Evolutionary conservation across 2,888 invertebrate genomes (phyloP).

Genomic region (Athalia circularis): DNA sequence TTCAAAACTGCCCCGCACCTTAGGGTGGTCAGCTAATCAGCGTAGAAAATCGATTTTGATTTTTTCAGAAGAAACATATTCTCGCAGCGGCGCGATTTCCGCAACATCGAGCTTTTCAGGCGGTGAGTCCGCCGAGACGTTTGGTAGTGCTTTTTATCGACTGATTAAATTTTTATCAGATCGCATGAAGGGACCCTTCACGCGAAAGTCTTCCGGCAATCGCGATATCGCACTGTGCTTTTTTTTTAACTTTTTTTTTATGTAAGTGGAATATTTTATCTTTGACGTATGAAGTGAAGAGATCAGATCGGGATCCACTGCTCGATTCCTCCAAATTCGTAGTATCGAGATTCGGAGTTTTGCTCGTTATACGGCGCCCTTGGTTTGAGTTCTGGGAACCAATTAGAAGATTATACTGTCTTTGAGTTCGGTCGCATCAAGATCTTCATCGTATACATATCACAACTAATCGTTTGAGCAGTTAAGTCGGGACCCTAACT

Average conservation of each 20-base stretch:
- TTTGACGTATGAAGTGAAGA: too few relatives aligned
- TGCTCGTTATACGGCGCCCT: too few relatives aligned
- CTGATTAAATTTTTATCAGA: slow-evolving; percentile 36
- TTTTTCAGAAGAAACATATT: background rate
- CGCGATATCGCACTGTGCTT: background rate
- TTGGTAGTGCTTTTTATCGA: slow-evolving; percentile 11
- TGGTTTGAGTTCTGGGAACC: too few relatives aligned
- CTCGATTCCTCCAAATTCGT: too few relatives aligned
- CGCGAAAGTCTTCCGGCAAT: background rate
- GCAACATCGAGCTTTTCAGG: slow-evolving; percentile 5
- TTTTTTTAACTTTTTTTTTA: too few relatives aligned
- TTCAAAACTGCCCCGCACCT: too few relatives aligned
- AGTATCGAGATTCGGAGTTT: too few relatives aligned
- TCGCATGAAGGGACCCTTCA: background rate
- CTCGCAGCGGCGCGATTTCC: background rate
- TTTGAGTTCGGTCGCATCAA: background rate
- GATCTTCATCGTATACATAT: background rate
- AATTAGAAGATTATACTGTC: background rate
- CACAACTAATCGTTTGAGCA: background rate
- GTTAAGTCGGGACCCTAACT: background rate
- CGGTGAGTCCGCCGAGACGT: slow-evolving; percentile 2
- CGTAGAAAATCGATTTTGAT: background rate
- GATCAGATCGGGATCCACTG: too few relatives aligned
- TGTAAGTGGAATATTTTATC: too few relatives aligned
- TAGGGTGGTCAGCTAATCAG: too few relatives aligned